Evolutionary conservation across 2,797 vertebrate species (phyloP), one percentile per base, ranked within the genome.

Genomic region (Phoeniculus purpureus): DNA sequence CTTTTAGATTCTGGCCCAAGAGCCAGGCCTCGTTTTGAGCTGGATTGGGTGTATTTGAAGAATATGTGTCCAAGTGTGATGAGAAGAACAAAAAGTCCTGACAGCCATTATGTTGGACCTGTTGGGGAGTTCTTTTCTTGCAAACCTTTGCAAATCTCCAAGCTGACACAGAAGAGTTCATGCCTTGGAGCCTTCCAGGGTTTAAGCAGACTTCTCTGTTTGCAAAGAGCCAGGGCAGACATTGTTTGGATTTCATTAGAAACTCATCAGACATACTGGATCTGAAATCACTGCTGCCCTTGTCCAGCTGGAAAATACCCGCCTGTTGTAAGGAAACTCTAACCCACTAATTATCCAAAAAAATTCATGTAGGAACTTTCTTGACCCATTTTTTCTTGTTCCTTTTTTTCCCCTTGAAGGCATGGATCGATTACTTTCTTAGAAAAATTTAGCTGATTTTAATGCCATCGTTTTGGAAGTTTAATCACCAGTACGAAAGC

Each of bases 201-300:
- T 84, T 96, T 67, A 92, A 95, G 55, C 29, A 77, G 64, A 77
- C 43, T 83, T 92, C 88, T 95, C 77, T 93, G 8, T 88, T 96
- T 89, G 71, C 37, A 91, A 87, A 92, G 71, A 96, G 26, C 85
- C 91, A 95, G 82, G 71, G 32, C 43, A 94, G 92, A 94, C 94
- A 94, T 93, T 96, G 91, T 97, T 97, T 96, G 91, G 90, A 96
- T 96, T 96, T 97, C 91, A 94, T 97, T 97, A 96, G 94, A 95
- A 96, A 92, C 65, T 95, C 92, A 95, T 94, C 90, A 96, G 96
- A 96, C 93, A 68, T 94, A 81, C 89, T 97, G 96, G 95, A 97
- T 92, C 85, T 95, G 85, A 95, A 94, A 94, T 91, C 80, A 91
- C 47, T 76, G 52, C 92, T 97, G 73, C 94, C 90, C 86, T 31